Percentiles rank a stretch among this genome's conserved stretches.
Conservation (phyloP, 2,888 invertebrate species). For the Acleris literana region DNA sequence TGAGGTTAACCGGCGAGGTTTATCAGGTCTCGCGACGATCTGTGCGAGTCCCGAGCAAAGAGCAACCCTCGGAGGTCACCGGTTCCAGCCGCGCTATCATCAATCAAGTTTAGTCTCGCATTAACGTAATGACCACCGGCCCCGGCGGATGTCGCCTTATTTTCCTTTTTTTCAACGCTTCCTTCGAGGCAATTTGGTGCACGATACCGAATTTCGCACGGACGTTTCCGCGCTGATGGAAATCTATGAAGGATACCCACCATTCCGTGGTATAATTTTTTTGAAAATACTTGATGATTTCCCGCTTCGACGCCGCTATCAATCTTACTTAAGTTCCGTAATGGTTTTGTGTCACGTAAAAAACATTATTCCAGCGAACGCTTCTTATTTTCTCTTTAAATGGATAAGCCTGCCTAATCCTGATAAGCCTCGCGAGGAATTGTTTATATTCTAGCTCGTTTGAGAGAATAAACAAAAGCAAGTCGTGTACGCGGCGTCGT, state of each 20-base stretch:
- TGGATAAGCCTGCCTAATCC: conserved; percentile 50
- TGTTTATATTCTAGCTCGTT: conserved; percentile 53
- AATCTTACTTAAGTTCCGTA: conserved; percentile 60
- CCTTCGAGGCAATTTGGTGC: conserved; percentile 70
- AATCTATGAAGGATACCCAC: conserved; percentile 76
- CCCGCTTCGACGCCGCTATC: conserved; percentile 58
- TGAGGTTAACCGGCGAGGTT: conserved; percentile 9
- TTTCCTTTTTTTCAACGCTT: conserved; percentile 68
- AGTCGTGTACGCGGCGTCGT: conserved; percentile 31
- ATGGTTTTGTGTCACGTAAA: conserved; percentile 48
- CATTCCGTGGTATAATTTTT: conserved; percentile 47
- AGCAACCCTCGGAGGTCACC: conserved; percentile 49
- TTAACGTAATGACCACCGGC: conserved; percentile 81
- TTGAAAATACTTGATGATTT: conserved; percentile 46
- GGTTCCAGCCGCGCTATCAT: conserved; percentile 62
- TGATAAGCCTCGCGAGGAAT: conserved; percentile 54
- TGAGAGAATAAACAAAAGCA: conserved; percentile 35
- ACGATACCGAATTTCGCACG: conserved; percentile 67
- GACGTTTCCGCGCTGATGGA: conserved; percentile 74
- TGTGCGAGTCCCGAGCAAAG: conserved; percentile 22
- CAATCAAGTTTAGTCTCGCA: conserved; percentile 83
- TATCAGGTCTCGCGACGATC: conserved; percentile 3
- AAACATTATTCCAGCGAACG: conserved; percentile 49
- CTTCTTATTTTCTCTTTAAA: conserved; percentile 53
- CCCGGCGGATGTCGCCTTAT: conserved; percentile 79